These are phyloP conservation scores for Argentina silus DNA, from an alignment of 2,797 vertebrate genomes.

Conservation along the genomic window DNA sequence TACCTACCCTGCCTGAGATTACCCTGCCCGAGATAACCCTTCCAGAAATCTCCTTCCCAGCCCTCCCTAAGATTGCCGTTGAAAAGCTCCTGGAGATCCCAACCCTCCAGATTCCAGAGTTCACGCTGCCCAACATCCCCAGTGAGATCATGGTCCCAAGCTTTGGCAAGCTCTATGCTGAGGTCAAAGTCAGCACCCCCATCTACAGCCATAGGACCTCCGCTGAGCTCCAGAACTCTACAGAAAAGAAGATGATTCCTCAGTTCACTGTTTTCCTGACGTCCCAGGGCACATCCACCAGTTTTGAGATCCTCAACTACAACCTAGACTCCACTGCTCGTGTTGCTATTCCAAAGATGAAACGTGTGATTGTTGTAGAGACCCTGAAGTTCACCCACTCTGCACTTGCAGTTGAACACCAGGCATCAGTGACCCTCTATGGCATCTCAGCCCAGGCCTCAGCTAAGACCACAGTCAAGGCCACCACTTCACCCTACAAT, in stretches of 20 bases:
- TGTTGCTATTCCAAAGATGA: conserved; percentile 80
- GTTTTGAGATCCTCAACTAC: conserved; percentile 81
- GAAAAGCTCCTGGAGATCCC: conserved; percentile 77
- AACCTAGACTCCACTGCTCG: conserved; percentile 81
- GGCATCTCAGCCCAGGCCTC: conserved; percentile 77
- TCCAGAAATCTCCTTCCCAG: conserved; percentile 79
- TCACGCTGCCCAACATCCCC: conserved; percentile 85
- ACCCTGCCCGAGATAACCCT: conserved; percentile 82
- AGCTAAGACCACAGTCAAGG: conserved; percentile 78
- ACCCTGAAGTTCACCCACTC: conserved; percentile 79
- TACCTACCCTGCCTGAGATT: conserved; percentile 78
- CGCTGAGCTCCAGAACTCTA: conserved; percentile 83
- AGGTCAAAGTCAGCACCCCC: conserved; percentile 84
- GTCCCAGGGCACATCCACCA: conserved; percentile 78
- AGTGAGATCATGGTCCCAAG: conserved; percentile 79
- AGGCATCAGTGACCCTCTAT: conserved; percentile 77
- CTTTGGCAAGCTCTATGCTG: conserved; percentile 86
- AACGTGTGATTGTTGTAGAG: conserved; percentile 81
- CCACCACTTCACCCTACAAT: conserved; percentile 75
- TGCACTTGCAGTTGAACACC: conserved; percentile 81
- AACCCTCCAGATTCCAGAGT: conserved; percentile 84
- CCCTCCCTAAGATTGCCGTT: conserved; percentile 81
- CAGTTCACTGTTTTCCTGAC: conserved; percentile 80
- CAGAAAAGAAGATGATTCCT: conserved; percentile 71
- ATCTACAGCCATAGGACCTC: conserved; percentile 81